Conservation (phyloP, 1,140 invertebrate genomes). For the Ceratosolen fusciceps region DNA sequence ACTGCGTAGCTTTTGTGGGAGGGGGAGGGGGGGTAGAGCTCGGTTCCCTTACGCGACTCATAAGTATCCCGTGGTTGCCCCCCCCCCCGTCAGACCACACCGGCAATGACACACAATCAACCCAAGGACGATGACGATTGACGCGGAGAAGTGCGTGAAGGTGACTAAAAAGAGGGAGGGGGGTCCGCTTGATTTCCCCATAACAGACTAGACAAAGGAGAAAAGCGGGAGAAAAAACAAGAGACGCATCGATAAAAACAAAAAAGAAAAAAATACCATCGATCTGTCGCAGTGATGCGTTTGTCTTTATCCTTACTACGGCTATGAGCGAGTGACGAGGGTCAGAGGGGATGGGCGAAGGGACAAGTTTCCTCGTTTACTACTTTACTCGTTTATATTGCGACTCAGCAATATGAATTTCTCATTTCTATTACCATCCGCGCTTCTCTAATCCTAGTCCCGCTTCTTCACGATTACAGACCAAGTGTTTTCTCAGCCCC, state of each 20-base stretch:
- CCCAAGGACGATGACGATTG: conserved; percentile 36
- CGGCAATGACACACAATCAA: conserved; percentile 51
- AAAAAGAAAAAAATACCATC: background rate
- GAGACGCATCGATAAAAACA: conserved; percentile 3
- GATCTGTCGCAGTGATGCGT: background rate
- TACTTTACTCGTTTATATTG: too few relatives aligned
- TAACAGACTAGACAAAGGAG: background rate
- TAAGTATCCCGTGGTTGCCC: conserved; percentile 52
- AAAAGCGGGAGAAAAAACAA: background rate
- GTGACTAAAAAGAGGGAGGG: conserved; percentile 18
- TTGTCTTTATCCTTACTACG: too few relatives aligned
- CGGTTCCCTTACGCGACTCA: conserved; percentile 38
- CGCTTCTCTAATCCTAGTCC: background rate
- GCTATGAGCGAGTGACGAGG: background rate
- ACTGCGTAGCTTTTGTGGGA: conserved; percentile 21
- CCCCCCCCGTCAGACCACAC: background rate
- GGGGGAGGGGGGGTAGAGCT: background rate
- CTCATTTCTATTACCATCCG: background rate
- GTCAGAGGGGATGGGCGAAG: background rate
- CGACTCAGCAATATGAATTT: conserved; percentile 24
- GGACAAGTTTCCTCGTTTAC: conserved; percentile 37
- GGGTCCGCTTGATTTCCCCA: conserved; percentile 14
- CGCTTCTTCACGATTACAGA: background rate
- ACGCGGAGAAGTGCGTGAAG: conserved; percentile 18
- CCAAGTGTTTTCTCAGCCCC: background rate